Base-by-base conservation (phyloP, 2,113 vertebrate species). In the Motacilla tschutschensis region DNA sequence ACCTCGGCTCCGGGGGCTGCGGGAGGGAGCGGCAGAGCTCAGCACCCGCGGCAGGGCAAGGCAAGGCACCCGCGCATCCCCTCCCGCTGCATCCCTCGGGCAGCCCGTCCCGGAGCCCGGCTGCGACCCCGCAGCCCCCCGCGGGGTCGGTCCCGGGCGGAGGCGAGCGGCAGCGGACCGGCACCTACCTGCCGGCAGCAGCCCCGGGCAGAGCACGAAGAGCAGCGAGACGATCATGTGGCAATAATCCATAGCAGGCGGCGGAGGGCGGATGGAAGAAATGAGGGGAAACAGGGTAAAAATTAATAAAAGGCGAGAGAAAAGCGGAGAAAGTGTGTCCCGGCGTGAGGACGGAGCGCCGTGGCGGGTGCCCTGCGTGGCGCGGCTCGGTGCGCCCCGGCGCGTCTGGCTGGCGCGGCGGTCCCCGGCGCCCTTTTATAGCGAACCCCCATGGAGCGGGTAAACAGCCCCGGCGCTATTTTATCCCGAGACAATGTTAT, bases 401-500 rank as follows among this genome's bases (percentile, higher is more conserved):
- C 91, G 95, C 95, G 88, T 97, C 95, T 97, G 97, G 28, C 95
- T 89, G 47, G 89, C 89, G 89, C 93, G 86, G 94, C 94, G 81
- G 91, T 83, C 91, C 58, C 90, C 91, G 81, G 67, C 40, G 92
- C 62, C 93, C 94, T 97, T 97, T 97, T 97, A 97, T 98, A 97
- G 92, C 91, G 96, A 94, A 96, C 93, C 94, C 96, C 97, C 96
- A 94, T 96, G 91, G 95, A 94, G 96, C 87, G 96, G 94, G 97
- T 97, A 96, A 97, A 97, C 97, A 97, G 95, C 95, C 88, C 89
- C 95, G 86, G 96, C 96, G 96, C 96, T 95, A 95, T 96, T 96
- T 97, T 95, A 96, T 94, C 96, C 96, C 87, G 88, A 98, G 96
- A 98, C 98, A 97, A 94, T 98, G 97, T 93, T 97, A 96, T 98